phyloP scores from a whole-genome alignment of 2,113 vertebrate species.

The Phalacrocorax carbo region DNA sequence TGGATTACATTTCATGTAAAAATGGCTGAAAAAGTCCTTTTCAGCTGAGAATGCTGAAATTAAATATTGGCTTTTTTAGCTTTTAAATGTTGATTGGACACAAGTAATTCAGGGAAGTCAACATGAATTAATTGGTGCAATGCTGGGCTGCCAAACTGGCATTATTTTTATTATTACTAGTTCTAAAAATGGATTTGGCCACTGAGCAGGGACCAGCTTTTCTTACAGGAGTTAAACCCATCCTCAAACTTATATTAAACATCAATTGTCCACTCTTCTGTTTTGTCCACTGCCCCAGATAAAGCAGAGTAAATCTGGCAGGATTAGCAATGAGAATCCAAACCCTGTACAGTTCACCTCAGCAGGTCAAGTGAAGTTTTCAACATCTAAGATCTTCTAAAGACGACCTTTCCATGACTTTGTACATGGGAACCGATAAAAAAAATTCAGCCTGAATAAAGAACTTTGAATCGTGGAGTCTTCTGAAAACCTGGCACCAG shows the following conservation, averaged over 20 bases:
- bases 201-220: neutral
- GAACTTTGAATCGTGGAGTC: neutral
- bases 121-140: slow-evolving; percentile 35
- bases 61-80: slow-evolving; percentile 46
- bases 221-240: neutral
- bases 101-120: slow-evolving; percentile 33
- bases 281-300: neutral
- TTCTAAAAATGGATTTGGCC: slow-evolving; percentile 26
- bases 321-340: neutral
- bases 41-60: slow-evolving; percentile 41
- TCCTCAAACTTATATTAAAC: neutral
- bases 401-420: neutral
- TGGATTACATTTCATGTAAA: slow-evolving; percentile 23
- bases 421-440: neutral
- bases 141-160: slow-evolving; percentile 9
- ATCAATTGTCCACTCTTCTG: neutral
- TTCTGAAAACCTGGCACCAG: neutral
- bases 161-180: slow-evolving; percentile 18
- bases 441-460: neutral
- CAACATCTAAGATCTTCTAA: neutral
- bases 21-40: slow-evolving; percentile 28
- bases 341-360: neutral
- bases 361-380: neutral
- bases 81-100: slow-evolving; percentile 55
- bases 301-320: neutral